Percentiles rank a stretch among this genome's conserved stretches.
Conservation (phyloP, 2,113 vertebrate species). For the Pluvianellus socialis region DNA sequence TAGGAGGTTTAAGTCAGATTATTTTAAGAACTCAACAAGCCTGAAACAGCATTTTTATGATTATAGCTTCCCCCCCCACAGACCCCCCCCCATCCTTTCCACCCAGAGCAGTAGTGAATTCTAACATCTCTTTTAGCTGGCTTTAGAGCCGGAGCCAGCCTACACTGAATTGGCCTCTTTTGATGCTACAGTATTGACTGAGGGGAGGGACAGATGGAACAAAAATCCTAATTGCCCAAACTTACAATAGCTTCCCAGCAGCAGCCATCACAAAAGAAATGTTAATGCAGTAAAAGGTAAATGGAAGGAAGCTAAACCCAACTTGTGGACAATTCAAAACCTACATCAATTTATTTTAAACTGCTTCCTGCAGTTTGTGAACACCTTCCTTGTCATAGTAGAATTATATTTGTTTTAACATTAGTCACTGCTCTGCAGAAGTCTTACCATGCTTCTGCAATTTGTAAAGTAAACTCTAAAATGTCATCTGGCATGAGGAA, state of each 20-base stretch:
- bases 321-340: constrained; percentile 69
- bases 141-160: constrained; percentile 63
- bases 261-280: constrained; percentile 78
- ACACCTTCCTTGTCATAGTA: constrained; percentile 55
- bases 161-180: constrained; percentile 72
- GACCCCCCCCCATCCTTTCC: constrained; percentile 50
- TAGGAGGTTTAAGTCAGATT: constrained; percentile 74
- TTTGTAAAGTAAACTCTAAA: constrained; percentile 52
- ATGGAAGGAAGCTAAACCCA: constrained; percentile 72
- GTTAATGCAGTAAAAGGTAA: constrained; percentile 78
- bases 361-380: constrained; percentile 62
- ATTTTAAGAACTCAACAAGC: constrained; percentile 75
- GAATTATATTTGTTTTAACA: constrained; percentile 60
- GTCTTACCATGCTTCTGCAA: constrained; percentile 13
- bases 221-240: constrained; percentile 80
- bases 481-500: constrained; percentile 1
- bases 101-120: constrained; percentile 63
- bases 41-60: constrained; percentile 68
- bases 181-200: constrained; percentile 76
- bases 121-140: constrained; percentile 70
- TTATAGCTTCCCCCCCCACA: constrained; percentile 52
- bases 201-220: constrained; percentile 75
- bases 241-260: constrained; percentile 79
- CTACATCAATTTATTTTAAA: constrained; percentile 54
- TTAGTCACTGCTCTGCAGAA: constrained; percentile 44